phyloP scores from a whole-genome alignment of 1,140 invertebrate genomes.

The Batillaria attramentaria region DNA sequence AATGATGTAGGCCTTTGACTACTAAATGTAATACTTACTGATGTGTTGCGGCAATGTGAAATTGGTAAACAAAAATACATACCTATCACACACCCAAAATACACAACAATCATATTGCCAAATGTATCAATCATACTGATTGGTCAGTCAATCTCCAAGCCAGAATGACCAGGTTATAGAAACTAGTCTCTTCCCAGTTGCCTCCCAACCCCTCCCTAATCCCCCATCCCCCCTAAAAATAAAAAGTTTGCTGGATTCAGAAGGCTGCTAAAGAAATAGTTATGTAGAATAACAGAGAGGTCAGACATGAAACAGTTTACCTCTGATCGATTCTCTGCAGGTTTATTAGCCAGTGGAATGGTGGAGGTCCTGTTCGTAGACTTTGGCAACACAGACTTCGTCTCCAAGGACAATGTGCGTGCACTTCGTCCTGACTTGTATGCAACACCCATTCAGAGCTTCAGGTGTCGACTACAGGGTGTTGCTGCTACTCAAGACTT shows the following conservation, averaged over 20 bases:
- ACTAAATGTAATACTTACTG: background rate
- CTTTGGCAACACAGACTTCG: slow-evolving; percentile 80
- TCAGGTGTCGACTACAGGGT: slow-evolving; percentile 78
- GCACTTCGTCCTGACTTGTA: slow-evolving; percentile 75
- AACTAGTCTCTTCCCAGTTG: no score
- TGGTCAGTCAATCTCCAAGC: background rate
- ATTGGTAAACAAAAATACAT: background rate
- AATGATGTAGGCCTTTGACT: background rate
- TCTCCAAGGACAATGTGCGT: slow-evolving; percentile 59
- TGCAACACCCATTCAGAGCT: slow-evolving; percentile 79
- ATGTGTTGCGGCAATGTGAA: background rate
- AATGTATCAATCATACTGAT: background rate
- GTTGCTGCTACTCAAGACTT: slow-evolving; percentile 52
- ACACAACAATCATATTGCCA: no score
- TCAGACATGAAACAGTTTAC: no score
- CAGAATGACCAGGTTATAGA: no score
- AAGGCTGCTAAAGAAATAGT: no score
- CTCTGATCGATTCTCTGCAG: no score
- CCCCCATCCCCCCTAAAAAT: background rate
- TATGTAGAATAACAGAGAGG: no score
- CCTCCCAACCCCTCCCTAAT: background rate
- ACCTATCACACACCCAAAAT: no score
- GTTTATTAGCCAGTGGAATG: no score
- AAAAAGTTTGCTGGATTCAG: background rate
- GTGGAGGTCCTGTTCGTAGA: slow-evolving; percentile 86